Evolutionary conservation across 2,888 invertebrate species (phyloP).

Genomic region (Sympetrum striolatum): DNA sequence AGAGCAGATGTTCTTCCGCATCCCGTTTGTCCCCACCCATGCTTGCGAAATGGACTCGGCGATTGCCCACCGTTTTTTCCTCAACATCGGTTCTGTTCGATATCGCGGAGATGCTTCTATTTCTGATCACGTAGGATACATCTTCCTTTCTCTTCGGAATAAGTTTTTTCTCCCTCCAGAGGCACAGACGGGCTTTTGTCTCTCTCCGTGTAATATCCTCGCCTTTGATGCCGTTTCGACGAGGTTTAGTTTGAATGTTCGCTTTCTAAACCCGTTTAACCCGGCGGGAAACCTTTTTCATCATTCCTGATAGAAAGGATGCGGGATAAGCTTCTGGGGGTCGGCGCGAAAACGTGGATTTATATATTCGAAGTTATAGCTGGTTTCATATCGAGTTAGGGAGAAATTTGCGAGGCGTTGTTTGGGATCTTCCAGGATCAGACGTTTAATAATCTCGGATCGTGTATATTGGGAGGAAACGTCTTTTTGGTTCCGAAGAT

Average conservation of each 20-base stretch:
- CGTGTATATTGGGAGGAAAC: no score
- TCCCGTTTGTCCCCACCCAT: background rate
- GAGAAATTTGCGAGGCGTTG: no score
- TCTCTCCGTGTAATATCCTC: background rate
- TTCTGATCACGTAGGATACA: background rate
- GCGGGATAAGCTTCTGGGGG: background rate
- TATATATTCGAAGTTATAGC: no score
- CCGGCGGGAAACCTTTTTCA: background rate
- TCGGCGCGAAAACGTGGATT: no score
- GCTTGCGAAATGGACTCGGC: background rate
- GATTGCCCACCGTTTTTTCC: background rate
- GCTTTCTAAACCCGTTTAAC: background rate
- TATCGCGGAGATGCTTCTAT: background rate
- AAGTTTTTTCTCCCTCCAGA: background rate
- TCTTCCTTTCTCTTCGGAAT: background rate
- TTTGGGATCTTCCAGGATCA: no score
- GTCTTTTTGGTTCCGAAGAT: no score
- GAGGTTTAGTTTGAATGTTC: background rate
- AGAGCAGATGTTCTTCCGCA: background rate
- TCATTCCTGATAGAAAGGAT: background rate
- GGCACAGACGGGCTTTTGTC: background rate
- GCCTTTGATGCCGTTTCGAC: background rate
- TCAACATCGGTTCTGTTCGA: background rate
- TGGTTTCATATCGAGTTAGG: no score
- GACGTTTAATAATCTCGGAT: no score